Base-by-base conservation (phyloP, 2,113 vertebrate genomes). In the Merops nubicus region DNA sequence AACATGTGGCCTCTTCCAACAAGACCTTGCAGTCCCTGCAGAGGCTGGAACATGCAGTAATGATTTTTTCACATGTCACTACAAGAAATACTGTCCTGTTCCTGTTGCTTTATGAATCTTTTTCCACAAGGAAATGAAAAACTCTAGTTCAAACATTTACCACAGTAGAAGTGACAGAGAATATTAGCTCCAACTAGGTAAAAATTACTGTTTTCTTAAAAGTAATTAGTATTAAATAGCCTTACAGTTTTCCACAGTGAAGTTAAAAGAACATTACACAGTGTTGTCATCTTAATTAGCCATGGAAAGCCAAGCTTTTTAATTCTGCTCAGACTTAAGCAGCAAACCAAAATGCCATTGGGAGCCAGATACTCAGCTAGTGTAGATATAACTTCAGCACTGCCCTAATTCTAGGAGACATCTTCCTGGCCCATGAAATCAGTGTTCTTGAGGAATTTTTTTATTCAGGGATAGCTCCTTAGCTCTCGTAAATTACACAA, bases 71-170 rank as follows among this genome's bases (percentile, higher is more conserved):
- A 72, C 60, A 21, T 94, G 95, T 60, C n/a, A 43, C 59, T 84
- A 47, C 38, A 72, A 95, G 83, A 94, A 96, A 83, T 91, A 86
- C 83, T 86, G 72, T 90, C 47, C 60, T 63, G 33, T 76, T 83
- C 42, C 0, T 83, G 67, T 88, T 94, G 89, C 72, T 91, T 72
- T 75, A 54, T 88, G 90, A 84, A 92, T 72, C 68, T 86, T 96
- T 97, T 97, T 94, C 92, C 83, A 75, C 88, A 89, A 90, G 95
- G 93, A 96, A 96, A 96, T 95, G 25, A 94, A 92, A 96, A 96
- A 63, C 79, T 83, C 50, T 43, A 63, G 76, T 96, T 70, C 68
- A 86, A 81, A 64, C 64, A 60, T 91, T 88, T 43, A 86, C 43
- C 60, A 36, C 65, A 8, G 75, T 17, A 34, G 92, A 91, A 79